Evolutionary conservation across 1,140 invertebrate species (phyloP).

Genomic region (Tribolium castaneum): DNA sequence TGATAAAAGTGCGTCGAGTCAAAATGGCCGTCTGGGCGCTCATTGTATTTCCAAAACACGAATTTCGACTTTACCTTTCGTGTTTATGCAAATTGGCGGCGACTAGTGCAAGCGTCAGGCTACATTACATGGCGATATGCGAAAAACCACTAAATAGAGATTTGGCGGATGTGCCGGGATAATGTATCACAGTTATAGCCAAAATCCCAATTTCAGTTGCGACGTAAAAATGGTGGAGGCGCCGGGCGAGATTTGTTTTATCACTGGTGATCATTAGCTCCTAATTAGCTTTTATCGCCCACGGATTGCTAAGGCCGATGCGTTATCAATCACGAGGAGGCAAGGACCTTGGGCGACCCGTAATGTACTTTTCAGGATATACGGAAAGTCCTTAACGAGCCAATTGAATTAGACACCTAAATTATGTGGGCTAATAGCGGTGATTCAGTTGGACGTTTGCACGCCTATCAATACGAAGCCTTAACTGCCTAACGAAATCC

Average conservation of each 20-base stretch:
- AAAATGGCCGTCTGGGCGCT: constrained; percentile 2
- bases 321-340: background rate
- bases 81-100: constrained; percentile 27
- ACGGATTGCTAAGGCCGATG: background rate
- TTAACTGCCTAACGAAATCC: constrained; percentile 46
- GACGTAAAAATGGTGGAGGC: background rate
- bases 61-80: constrained; percentile 20
- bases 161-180: background rate
- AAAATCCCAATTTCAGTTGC: no score
- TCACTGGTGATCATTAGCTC: background rate
- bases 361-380: constrained; percentile 45
- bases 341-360: background rate
- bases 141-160: background rate
- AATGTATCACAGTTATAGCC: background rate
- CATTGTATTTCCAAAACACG: constrained; percentile 35
- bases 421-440: constrained; percentile 59
- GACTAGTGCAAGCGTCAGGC: background rate
- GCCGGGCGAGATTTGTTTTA: background rate
- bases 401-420: constrained; percentile 61
- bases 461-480: constrained; percentile 55
- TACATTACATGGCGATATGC: no score
- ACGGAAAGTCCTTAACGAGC: constrained; percentile 55
- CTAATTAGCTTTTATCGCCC: background rate
- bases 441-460: constrained; percentile 57
- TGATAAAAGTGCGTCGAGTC: constrained; percentile 1